Conservation (phyloP, 35 echinoderm and acorn worm species). For the Ptychodera flava region DNA sequence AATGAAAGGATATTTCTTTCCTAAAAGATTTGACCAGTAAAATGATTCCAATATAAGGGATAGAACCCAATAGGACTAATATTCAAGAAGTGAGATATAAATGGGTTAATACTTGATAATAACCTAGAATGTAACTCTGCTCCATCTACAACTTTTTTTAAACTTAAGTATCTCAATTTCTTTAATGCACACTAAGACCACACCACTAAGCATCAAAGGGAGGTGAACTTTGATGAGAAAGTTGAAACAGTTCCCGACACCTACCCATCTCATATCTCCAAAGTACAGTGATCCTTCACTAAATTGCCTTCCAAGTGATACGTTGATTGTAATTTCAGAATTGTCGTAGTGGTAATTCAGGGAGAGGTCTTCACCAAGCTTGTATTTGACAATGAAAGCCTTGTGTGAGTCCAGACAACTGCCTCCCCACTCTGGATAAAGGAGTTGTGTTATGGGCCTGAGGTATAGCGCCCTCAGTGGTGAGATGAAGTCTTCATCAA, state of each 20-base stretch:
- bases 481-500: slow-evolving; percentile 64
- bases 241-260: too few species aligned
- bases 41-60: too few species aligned
- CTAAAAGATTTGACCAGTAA: too few species aligned
- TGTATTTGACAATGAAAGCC: slow-evolving; percentile 93
- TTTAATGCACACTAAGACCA: too few species aligned
- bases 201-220: too few species aligned
- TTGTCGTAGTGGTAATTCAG: slow-evolving; percentile 97
- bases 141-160: too few species aligned
- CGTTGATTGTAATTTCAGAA: slow-evolving; percentile 91
- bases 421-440: slow-evolving; percentile 81
- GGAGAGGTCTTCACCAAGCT: slow-evolving; percentile 83
- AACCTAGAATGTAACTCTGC: too few species aligned
- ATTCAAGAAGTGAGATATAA: too few species aligned
- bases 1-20: not conserved
- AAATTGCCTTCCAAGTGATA: slow-evolving; percentile 84
- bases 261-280: slow-evolving; percentile 89
- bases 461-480: slow-evolving; percentile 63
- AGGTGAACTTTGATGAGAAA: too few species aligned
- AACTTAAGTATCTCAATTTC: too few species aligned
- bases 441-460: slow-evolving; percentile 48
- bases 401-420: slow-evolving; percentile 79
- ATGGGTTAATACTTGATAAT: not conserved
- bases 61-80: too few species aligned
- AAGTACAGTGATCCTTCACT: slow-evolving; percentile 76